A percentile compares a stretch with the other conserved stretches of the same genome.
Conservation (phyloP, 1,140 invertebrate species). For the Bacillus rossius region DNA sequence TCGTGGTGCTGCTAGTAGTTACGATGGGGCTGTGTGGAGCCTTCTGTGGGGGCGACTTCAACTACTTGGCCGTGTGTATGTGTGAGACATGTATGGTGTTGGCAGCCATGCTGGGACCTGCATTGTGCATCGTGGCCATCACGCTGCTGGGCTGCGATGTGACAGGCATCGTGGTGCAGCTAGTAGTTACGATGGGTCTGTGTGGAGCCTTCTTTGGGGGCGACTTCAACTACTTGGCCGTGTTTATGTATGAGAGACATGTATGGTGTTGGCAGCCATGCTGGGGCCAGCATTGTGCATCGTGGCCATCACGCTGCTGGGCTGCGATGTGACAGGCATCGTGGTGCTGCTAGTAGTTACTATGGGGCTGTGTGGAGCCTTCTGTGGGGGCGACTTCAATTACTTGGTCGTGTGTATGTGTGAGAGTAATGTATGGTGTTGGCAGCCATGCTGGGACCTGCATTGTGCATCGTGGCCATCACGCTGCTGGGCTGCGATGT, state of each 20-base stretch:
- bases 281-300: background rate
- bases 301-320: background rate
- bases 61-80: too few relatives aligned
- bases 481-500: background rate
- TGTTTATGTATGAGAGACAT: too few relatives aligned
- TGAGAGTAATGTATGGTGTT: too few relatives aligned
- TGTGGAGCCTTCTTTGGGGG: slow-evolving; percentile 5
- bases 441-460: slow-evolving; percentile 2
- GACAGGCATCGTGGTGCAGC: background rate
- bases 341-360: background rate
- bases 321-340: background rate
- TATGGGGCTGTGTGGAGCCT: background rate
- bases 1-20: background rate
- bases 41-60: background rate
- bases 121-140: background rate
- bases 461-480: background rate
- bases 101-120: slow-evolving; percentile 2
- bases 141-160: background rate
- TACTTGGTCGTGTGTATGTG: too few relatives aligned
- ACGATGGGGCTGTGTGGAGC: background rate
- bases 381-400: background rate
- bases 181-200: background rate
- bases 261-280: too few relatives aligned
- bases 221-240: slow-evolving; percentile 6
- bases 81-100: too few relatives aligned